phyloP scores from a whole-genome alignment of 2,888 invertebrate species.

The Chrysodeixis includens region DNA sequence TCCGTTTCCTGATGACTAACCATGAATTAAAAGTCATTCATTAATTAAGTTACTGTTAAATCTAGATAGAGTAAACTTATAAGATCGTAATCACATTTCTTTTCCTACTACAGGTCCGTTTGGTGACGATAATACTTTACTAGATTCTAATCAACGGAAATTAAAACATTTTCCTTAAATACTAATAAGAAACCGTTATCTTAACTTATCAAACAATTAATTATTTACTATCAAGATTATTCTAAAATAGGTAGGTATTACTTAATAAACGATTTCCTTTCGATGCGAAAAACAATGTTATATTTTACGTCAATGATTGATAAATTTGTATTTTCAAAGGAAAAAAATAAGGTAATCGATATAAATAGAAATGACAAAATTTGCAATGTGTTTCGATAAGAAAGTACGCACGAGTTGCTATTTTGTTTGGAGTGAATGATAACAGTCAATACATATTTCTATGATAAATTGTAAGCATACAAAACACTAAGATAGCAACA shows the following conservation, averaged over 20 bases:
- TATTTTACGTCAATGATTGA: constrained; percentile 36
- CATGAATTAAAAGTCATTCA: neutral
- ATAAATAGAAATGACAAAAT: constrained; percentile 57
- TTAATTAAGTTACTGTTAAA: neutral
- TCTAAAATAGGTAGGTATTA: neutral
- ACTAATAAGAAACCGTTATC: too few relatives aligned
- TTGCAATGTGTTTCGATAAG: constrained; percentile 20
- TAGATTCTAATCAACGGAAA: neutral
- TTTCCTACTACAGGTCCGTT: neutral
- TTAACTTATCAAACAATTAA: neutral
- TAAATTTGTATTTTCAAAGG: constrained; percentile 30
- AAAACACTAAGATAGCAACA: neutral
- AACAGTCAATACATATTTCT: neutral
- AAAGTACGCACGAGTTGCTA: constrained; percentile 7
- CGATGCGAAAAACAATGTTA: neutral
- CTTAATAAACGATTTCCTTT: neutral
- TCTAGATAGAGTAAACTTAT: neutral
- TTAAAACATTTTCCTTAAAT: neutral
- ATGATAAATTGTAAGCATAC: neutral
- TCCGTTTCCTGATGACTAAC: neutral
- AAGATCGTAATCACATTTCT: neutral
- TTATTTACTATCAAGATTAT: neutral
- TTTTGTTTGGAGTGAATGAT: neutral
- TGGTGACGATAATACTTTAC: neutral
- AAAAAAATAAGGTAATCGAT: constrained; percentile 46